phyloP scores from a whole-genome alignment of 2,888 invertebrate species.

The Amblyteles armatorius region DNA sequence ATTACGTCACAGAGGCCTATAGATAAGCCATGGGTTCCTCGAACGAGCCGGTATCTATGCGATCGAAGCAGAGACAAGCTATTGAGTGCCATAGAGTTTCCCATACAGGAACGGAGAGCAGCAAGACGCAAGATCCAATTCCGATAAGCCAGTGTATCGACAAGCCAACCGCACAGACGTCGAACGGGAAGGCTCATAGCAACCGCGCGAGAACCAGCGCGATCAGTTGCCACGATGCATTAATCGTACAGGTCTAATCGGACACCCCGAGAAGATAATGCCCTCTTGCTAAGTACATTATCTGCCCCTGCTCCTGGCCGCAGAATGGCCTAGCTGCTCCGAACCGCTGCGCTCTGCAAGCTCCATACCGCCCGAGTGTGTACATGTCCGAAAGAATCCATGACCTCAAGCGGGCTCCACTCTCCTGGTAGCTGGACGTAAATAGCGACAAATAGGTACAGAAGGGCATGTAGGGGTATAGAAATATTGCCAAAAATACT shows the following conservation, averaged over 20 bases:
- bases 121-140: conserved; percentile 63
- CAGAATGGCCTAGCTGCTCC: conserved; percentile 1
- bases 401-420: background rate
- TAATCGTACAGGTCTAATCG: conserved; percentile 66
- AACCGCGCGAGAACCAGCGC: conserved; percentile 51
- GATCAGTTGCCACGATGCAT: conserved; percentile 66
- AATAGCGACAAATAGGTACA: background rate
- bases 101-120: conserved; percentile 42
- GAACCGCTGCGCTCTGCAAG: conserved; percentile 26
- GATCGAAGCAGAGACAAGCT: background rate
- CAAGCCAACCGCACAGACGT: conserved; percentile 56
- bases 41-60: conserved; percentile 1
- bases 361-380: background rate
- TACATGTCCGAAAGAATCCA: conserved; percentile 30
- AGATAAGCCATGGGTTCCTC: conserved; percentile 11
- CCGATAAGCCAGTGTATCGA: conserved; percentile 65
- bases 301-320: conserved; percentile 45
- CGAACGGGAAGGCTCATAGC: conserved; percentile 46
- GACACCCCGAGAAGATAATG: conserved; percentile 65
- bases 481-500: no score
- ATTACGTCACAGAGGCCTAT: conserved; percentile 5
- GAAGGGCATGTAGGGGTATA: background rate
- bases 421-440: background rate
- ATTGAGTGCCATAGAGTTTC: conserved; percentile 23
- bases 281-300: conserved; percentile 65